Conservation (phyloP, 2,888 invertebrate species). For the Coleophora deauratella region DNA sequence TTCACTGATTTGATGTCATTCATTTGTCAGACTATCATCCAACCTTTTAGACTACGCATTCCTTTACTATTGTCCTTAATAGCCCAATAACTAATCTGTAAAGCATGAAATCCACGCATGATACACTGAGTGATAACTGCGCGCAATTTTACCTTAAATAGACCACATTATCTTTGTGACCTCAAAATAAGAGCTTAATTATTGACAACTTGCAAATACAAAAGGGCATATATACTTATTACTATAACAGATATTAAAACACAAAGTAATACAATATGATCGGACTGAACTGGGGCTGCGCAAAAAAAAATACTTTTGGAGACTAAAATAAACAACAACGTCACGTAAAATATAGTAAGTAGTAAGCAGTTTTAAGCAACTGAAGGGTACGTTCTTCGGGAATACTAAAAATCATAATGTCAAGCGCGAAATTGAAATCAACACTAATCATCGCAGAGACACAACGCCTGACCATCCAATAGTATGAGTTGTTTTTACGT, state of each 20-base stretch:
- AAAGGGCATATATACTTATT: too few species aligned
- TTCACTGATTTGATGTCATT: too few species aligned
- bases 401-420: too few species aligned
- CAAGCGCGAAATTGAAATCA: too few species aligned
- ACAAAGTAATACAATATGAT: too few species aligned
- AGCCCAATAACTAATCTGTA: background rate
- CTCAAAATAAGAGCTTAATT: constrained; percentile 18
- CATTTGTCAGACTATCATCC: too few species aligned
- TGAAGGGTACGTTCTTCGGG: too few species aligned
- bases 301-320: constrained; percentile 17
- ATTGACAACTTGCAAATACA: background rate
- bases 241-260: background rate
- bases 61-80: too few species aligned
- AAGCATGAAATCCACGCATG: constrained; percentile 16
- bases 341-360: constrained; percentile 5
- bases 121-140: constrained; percentile 14
- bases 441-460: background rate
- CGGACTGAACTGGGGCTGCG: constrained; percentile 7
- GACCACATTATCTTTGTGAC: constrained; percentile 26
- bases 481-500: constrained; percentile 45
- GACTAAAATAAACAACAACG: constrained; percentile 44
- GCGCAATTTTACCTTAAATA: constrained; percentile 20
- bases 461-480: constrained; percentile 21
- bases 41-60: too few species aligned
- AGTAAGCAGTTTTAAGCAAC: background rate